A percentile compares a stretch with the other conserved stretches of the same genome.
phyloP scores from a whole-genome alignment of 2,888 invertebrate genomes.

The Syrphus vitripennis region DNA sequence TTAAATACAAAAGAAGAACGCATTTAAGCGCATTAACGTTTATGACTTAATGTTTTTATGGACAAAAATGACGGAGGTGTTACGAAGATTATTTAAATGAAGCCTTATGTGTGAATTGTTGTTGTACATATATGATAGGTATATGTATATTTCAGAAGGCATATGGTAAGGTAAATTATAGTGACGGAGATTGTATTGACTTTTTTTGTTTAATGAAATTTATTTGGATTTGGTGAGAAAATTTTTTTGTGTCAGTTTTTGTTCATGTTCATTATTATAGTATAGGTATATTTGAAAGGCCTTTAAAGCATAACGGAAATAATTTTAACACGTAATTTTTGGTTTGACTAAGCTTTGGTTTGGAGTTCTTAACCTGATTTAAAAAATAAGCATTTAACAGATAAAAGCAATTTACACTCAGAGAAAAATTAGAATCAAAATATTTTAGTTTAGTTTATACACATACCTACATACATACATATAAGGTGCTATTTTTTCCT shows the following conservation, averaged over 20 bases:
- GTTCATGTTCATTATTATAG: not conserved
- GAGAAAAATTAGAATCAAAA: too few relatives aligned
- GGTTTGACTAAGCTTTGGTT: not conserved
- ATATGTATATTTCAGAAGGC: not conserved
- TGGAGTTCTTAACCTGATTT: not conserved
- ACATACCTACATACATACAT: too few relatives aligned
- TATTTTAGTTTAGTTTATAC: too few relatives aligned
- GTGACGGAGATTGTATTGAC: not conserved
- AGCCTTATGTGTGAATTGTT: slow-evolving; percentile 16
- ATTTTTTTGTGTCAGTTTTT: not conserved
- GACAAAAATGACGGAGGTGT: slow-evolving; percentile 38
- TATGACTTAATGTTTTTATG: slow-evolving; percentile 53
- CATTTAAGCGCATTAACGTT: slow-evolving; percentile 49
- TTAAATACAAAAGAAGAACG: slow-evolving; percentile 11
- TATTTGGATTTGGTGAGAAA: not conserved
- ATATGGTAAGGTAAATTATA: not conserved
- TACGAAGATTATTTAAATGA: slow-evolving; percentile 19
- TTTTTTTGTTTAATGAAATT: not conserved
- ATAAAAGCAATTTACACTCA: too few relatives aligned
- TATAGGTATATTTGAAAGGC: not conserved
- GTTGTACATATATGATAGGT: too few relatives aligned
- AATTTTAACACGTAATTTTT: not conserved
- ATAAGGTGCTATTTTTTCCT: too few relatives aligned
- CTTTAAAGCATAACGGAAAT: not conserved
- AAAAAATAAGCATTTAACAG: not conserved